Percentiles rank a stretch among this genome's conserved stretches.
Evolutionary conservation across 2,797 vertebrate genomes (phyloP).

Genomic region (Rhynchotus rufescens): DNA sequence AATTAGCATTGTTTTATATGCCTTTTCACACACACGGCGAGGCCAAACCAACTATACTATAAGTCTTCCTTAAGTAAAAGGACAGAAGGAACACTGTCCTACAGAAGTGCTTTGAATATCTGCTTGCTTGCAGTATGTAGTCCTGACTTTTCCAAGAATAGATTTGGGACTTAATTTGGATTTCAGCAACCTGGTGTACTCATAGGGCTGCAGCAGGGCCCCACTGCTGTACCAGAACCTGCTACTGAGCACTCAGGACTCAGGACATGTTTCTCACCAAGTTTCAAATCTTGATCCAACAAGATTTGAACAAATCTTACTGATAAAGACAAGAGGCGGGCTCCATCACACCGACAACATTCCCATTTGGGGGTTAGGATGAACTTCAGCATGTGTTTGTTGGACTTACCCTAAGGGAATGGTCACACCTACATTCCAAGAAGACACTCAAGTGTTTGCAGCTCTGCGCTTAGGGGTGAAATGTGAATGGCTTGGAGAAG

Average conservation of each 20-base stretch:
- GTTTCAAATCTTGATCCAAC: neutral
- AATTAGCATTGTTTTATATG: neutral
- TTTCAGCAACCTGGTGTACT: neutral
- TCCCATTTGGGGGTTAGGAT: neutral
- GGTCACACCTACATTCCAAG: neutral
- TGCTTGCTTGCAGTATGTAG: neutral
- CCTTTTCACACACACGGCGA: neutral
- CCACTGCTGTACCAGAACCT: neutral
- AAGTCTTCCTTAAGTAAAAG: neutral
- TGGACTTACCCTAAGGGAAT: neutral
- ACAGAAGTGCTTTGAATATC: neutral
- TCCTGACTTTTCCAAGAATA: neutral
- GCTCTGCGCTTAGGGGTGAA: neutral
- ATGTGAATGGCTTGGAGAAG: neutral
- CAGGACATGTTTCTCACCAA: neutral
- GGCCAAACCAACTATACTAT: neutral
- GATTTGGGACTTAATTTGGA: neutral
- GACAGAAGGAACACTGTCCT: neutral
- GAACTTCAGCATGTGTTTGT: neutral
- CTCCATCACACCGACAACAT: neutral
- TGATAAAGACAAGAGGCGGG: neutral
- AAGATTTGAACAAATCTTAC: neutral
- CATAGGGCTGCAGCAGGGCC: neutral
- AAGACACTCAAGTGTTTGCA: neutral
- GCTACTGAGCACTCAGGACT: neutral